phyloP scores from a whole-genome alignment of 2,113 vertebrate genomes.

The Notarius quadriscutis region DNA sequence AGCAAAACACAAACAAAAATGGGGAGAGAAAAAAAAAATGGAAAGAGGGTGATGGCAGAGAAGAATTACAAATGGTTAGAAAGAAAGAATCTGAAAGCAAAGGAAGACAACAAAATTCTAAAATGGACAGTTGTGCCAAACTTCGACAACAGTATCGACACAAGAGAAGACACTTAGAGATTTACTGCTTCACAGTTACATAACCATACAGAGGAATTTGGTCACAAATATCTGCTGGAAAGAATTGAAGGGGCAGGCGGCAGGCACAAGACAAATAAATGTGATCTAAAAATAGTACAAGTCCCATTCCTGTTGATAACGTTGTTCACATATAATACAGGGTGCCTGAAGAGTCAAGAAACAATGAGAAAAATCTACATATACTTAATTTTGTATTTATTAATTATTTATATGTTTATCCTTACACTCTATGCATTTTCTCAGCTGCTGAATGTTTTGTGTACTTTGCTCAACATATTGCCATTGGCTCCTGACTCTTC shows the following conservation, averaged over 20 bases:
- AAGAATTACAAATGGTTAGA: slow-evolving; percentile 82
- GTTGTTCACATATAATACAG: background rate
- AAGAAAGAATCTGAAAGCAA: slow-evolving; percentile 72
- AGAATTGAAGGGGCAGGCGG: slow-evolving; percentile 51
- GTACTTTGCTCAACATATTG: background rate
- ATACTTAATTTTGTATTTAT: background rate
- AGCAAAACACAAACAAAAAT: slow-evolving; percentile 62
- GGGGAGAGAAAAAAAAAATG: slow-evolving; percentile 62
- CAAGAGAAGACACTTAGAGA: slow-evolving; percentile 44
- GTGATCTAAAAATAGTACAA: background rate
- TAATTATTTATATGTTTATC: background rate
- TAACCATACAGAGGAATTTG: slow-evolving; percentile 38
- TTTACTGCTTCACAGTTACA: slow-evolving; percentile 30
- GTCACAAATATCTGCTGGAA: slow-evolving; percentile 46
- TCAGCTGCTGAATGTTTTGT: background rate
- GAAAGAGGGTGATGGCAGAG: slow-evolving; percentile 72
- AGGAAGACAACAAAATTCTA: slow-evolving; percentile 69
- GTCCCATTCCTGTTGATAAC: background rate
- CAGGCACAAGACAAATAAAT: slow-evolving; percentile 50
- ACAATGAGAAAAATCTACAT: background rate
- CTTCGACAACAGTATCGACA: slow-evolving; percentile 48
- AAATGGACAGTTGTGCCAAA: slow-evolving; percentile 58
- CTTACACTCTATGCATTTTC: too few species aligned
- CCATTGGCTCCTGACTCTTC: background rate
- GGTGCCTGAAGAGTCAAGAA: background rate